phyloP scores from a whole-genome alignment of 1,140 invertebrate genomes.

The Drosophila neocordata region DNA sequence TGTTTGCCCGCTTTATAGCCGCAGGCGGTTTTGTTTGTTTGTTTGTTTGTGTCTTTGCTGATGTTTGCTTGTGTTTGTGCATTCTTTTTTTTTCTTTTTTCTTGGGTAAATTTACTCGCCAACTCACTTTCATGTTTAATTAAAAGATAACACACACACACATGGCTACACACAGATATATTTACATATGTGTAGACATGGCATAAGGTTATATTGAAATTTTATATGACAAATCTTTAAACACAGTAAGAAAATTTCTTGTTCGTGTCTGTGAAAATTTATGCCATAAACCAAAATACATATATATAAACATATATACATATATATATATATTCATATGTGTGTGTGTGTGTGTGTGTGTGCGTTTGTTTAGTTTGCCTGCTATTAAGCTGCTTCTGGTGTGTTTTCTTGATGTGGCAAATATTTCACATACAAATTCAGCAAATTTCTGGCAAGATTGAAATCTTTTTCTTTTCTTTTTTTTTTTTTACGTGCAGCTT shows the following conservation, averaged over 20 bases:
- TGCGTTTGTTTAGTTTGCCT: conserved; percentile 24
- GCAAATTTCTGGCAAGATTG: conserved; percentile 34
- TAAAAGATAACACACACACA: conserved; percentile 72
- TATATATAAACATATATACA: too few relatives aligned
- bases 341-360: conserved; percentile 34
- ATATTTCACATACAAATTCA: conserved; percentile 38
- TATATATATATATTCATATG: conserved; percentile 27
- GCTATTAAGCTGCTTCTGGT: not conserved
- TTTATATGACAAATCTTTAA: conserved; percentile 60
- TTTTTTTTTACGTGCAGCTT: conserved; percentile 53
- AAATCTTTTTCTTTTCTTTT: conserved; percentile 14
- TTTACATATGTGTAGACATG: not conserved
- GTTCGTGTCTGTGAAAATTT: conserved; percentile 50
- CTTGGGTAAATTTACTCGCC: conserved; percentile 54
- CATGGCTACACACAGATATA: not conserved
- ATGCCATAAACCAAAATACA: conserved; percentile 60
- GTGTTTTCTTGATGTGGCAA: conserved; percentile 45
- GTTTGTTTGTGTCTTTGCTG: conserved; percentile 27
- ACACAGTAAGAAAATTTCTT: conserved; percentile 30
- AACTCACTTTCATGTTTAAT: conserved; percentile 79
- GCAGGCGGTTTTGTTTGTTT: conserved; percentile 48
- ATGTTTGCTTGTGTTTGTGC: conserved; percentile 27
- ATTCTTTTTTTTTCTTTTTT: conserved; percentile 12
- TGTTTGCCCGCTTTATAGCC: conserved; percentile 44
- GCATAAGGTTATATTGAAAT: conserved; percentile 6